Evolutionary conservation across 2,888 invertebrate species (phyloP).

Genomic region (Ennomos fuscantarius): DNA sequence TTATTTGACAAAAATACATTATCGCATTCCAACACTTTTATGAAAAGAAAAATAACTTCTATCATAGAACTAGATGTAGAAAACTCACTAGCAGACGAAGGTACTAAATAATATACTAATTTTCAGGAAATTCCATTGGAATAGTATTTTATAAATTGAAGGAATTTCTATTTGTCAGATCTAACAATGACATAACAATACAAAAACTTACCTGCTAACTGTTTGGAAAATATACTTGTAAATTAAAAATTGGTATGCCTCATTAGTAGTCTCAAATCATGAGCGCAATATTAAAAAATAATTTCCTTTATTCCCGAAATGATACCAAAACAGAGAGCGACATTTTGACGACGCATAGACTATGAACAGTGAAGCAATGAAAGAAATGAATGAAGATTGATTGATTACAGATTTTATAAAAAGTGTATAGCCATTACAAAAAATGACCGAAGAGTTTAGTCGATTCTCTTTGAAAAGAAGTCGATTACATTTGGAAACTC

Average conservation of each 20-base stretch:
- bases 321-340: slow-evolving; percentile 82
- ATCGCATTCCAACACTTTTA: too few species aligned
- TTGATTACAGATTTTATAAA: too few species aligned
- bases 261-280: slow-evolving; percentile 53
- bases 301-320: slow-evolving; percentile 68
- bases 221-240: slow-evolving; percentile 24
- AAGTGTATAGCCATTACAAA: slow-evolving; percentile 15
- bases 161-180: slow-evolving; percentile 17
- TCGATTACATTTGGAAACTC: too few species aligned
- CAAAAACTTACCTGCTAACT: slow-evolving; percentile 41
- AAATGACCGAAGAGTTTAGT: slow-evolving; percentile 1
- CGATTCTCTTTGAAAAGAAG: slow-evolving; percentile 7
- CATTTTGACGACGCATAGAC: slow-evolving; percentile 75
- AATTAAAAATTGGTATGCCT: slow-evolving; percentile 37
- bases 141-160: slow-evolving; percentile 27
- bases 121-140: slow-evolving; percentile 28
- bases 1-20: too few species aligned
- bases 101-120: too few species aligned
- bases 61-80: too few species aligned
- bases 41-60: too few species aligned
- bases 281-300: slow-evolving; percentile 64
- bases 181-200: slow-evolving; percentile 8
- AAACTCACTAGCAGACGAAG: too few species aligned
- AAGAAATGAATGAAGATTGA: too few species aligned
- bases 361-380: too few species aligned